phyloP scores from a whole-genome alignment of 2,797 vertebrate species.

The Propithecus perrieri region DNA sequence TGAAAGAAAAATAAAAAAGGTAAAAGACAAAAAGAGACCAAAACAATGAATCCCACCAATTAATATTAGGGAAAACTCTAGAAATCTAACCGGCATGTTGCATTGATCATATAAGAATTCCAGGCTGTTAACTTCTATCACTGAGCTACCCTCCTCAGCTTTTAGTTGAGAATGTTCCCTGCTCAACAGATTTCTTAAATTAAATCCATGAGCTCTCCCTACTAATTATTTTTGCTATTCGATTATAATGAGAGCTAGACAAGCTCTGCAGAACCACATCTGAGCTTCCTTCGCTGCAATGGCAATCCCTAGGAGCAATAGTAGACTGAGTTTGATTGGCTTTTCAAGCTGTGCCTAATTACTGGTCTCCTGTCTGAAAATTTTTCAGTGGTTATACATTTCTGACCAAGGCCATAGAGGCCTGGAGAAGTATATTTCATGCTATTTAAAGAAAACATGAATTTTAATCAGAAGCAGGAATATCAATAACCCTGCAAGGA shows the following conservation, averaged over 20 bases:
- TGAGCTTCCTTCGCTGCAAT: background rate
- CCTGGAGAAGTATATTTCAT: slow-evolving; percentile 35
- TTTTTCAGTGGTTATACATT: slow-evolving; percentile 24
- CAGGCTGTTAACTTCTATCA: background rate
- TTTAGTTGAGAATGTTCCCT: slow-evolving; percentile 36
- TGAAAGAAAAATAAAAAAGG: slow-evolving; percentile 4
- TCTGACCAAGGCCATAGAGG: slow-evolving; percentile 41
- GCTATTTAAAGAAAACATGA: slow-evolving; percentile 40
- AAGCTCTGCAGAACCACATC: background rate
- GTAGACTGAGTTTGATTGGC: slow-evolving; percentile 13
- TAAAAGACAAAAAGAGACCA: background rate
- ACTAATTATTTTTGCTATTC: slow-evolving; percentile 46
- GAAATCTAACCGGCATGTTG: background rate
- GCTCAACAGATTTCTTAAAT: slow-evolving; percentile 6
- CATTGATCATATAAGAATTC: background rate
- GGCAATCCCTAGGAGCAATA: background rate
- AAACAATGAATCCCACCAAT: background rate
- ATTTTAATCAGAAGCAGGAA: slow-evolving; percentile 58
- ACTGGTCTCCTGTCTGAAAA: background rate
- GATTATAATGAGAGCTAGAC: background rate
- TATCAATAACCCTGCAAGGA: background rate
- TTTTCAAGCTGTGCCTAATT: slow-evolving; percentile 60
- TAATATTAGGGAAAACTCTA: background rate
- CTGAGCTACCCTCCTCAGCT: background rate
- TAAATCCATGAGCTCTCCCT: background rate